These are phyloP conservation scores for Hyalella azteca DNA, from an alignment of 2,888 invertebrate genomes.

Conservation along the genomic window DNA sequence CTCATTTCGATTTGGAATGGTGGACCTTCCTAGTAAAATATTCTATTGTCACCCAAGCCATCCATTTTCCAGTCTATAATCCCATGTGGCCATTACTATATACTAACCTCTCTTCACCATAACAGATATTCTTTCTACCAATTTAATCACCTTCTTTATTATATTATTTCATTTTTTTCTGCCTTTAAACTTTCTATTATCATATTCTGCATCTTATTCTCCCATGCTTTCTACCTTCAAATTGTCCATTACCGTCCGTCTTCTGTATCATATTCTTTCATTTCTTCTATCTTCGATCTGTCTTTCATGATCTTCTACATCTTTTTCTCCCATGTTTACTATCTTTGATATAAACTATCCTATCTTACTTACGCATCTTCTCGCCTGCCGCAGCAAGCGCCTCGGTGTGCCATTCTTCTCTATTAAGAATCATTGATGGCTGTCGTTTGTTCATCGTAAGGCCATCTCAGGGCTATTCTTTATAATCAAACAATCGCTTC, in stretches of 20 bases:
- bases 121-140: no score
- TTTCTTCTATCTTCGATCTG: background rate
- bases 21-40: no score
- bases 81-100: no score
- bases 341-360: background rate
- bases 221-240: background rate
- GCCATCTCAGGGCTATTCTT: constrained; percentile 1
- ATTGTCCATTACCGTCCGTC: background rate
- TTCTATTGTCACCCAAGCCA: no score
- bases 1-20: no score
- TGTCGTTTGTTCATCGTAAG: constrained; percentile 20
- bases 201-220: background rate
- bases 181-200: background rate
- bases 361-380: background rate
- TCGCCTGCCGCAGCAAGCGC: background rate
- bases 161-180: no score
- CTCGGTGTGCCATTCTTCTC: background rate
- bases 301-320: no score
- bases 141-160: no score
- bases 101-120: no score
- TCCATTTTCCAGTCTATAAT: no score
- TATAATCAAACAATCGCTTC: constrained; percentile 21
- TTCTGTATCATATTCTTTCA: background rate
- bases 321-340: background rate
- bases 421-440: background rate